Conservation (phyloP, 2,888 invertebrate genomes). For the Hedya salicella region DNA sequence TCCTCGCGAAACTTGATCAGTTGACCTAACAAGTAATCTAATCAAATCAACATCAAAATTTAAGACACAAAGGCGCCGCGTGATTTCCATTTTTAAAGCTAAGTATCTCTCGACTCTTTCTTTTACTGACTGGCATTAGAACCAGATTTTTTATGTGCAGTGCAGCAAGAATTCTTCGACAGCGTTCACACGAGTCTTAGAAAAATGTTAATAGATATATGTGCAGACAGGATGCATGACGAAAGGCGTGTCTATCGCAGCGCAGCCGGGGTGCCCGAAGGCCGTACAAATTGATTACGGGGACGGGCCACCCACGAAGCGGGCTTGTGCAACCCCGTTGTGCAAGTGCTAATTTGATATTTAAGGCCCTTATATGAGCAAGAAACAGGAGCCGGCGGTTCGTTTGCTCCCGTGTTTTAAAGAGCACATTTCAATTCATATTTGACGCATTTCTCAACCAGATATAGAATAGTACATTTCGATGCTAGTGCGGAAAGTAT, state of each 20-base stretch:
- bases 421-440: neutral
- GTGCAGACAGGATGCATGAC: slow-evolving; percentile 71
- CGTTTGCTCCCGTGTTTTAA: slow-evolving; percentile 6
- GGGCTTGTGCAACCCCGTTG: slow-evolving; percentile 61
- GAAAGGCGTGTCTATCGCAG: slow-evolving; percentile 68
- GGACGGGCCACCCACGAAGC: slow-evolving; percentile 76
- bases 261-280: slow-evolving; percentile 62
- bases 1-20: slow-evolving; percentile 13
- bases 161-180: slow-evolving; percentile 2
- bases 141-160: slow-evolving; percentile 10
- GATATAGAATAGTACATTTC: no score
- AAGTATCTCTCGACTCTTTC: neutral
- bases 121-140: slow-evolving; percentile 25
- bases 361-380: slow-evolving; percentile 26
- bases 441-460: no score
- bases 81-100: neutral
- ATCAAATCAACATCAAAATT: neutral
- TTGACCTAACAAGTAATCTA: neutral
- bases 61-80: slow-evolving; percentile 7
- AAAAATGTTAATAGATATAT: slow-evolving; percentile 47
- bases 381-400: slow-evolving; percentile 16
- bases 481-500: no score
- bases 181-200: slow-evolving; percentile 46
- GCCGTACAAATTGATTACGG: slow-evolving; percentile 82
- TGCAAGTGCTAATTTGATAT: slow-evolving; percentile 46